Percentiles rank a stretch among this genome's conserved stretches.
These are phyloP conservation scores for Oligia strigilis DNA, from an alignment of 2,888 invertebrate genomes.

Conservation along the genomic window DNA sequence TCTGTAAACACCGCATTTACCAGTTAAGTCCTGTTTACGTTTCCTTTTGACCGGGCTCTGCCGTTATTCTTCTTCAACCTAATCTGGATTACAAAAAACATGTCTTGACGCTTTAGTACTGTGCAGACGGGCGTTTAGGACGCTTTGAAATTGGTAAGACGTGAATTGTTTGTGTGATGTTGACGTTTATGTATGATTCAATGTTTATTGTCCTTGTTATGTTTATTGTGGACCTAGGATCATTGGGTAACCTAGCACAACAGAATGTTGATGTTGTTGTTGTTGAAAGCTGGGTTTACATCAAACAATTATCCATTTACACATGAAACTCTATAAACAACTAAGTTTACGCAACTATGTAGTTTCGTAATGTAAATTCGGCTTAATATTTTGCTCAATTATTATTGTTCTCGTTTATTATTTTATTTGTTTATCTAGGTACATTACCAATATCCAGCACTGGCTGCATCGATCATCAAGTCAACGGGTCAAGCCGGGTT, in stretches of 20 bases:
- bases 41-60: conserved; percentile 74
- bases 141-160: not conserved
- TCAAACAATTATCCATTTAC: not conserved
- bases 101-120: conserved; percentile 68
- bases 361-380: not conserved
- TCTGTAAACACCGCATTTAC: conserved; percentile 59
- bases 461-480: not conserved
- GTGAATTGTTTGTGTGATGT: conserved; percentile 1
- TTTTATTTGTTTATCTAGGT: not conserved
- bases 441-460: not conserved
- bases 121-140: conserved; percentile 59
- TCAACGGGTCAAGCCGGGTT: too few species aligned
- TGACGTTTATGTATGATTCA: conserved; percentile 3
- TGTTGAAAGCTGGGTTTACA: not conserved
- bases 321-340: not conserved
- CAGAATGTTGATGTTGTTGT: not conserved
- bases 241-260: not conserved
- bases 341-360: not conserved
- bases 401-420: not conserved
- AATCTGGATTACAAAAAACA: conserved; percentile 81
- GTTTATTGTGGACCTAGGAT: not conserved
- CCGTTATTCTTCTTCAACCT: conserved; percentile 80
- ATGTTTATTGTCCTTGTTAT: not conserved
- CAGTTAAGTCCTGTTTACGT: conserved; percentile 71
- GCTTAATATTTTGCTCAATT: not conserved